phyloP scores from a whole-genome alignment of 1,140 invertebrate species.

The Lordiphosa collinella region DNA sequence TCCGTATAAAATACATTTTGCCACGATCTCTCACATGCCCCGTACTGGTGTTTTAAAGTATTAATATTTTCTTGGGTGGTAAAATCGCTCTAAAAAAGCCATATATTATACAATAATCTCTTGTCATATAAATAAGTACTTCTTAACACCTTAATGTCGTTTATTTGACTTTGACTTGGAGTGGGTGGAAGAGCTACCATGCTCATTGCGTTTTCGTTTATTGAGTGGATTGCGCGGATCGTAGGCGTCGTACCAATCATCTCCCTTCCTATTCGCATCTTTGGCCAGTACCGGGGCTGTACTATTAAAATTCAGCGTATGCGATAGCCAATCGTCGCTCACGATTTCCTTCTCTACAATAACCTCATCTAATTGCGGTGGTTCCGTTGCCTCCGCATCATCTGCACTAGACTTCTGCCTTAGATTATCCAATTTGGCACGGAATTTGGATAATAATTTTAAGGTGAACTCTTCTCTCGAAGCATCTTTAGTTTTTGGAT shows the following conservation, averaged over 20 bases:
- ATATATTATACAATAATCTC: no score
- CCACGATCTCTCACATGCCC: no score
- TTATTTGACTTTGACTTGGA: constrained; percentile 32
- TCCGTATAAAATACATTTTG: no score
- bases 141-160: not conserved
- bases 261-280: constrained; percentile 95
- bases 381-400: constrained; percentile 36
- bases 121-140: not conserved
- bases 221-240: constrained; percentile 97
- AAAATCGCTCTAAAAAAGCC: no score
- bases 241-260: constrained; percentile 98
- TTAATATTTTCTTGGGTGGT: no score
- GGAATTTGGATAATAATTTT: constrained; percentile 90
- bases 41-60: no score
- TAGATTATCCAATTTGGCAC: constrained; percentile 85
- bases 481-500: constrained; percentile 80
- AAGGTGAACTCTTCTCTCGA: constrained; percentile 87
- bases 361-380: constrained; percentile 30
- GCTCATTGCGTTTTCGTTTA: constrained; percentile 89
- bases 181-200: constrained; percentile 10
- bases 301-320: constrained; percentile 90
- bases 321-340: constrained; percentile 86
- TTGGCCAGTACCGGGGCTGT: constrained; percentile 90
- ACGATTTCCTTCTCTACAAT: constrained; percentile 80
- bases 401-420: constrained; percentile 82